Evolutionary conservation across 2,113 vertebrate genomes (phyloP).

Genomic region (Xyrauchen texanus): DNA sequence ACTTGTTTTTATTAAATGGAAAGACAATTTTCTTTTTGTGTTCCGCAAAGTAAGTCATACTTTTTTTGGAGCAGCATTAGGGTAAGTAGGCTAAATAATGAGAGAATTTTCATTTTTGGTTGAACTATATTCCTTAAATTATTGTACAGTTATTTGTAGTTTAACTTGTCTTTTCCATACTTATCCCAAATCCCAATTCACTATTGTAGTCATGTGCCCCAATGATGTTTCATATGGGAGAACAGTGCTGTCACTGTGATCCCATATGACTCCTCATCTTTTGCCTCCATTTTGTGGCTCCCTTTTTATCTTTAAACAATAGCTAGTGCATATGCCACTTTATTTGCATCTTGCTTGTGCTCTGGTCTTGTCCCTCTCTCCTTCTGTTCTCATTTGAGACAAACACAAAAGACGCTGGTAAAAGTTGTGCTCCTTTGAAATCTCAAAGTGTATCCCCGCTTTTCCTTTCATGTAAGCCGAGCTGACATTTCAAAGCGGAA

Average conservation of each 20-base stretch:
- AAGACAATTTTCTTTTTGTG: too few species aligned
- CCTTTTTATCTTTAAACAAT: constrained; percentile 69
- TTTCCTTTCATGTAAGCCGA: constrained; percentile 34
- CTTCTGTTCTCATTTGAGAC: constrained; percentile 42
- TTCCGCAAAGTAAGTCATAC: too few species aligned
- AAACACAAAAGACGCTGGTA: constrained; percentile 43
- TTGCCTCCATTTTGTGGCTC: constrained; percentile 43
- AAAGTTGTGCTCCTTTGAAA: constrained; percentile 33
- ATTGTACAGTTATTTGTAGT: constrained; percentile 58
- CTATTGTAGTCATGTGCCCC: constrained; percentile 48
- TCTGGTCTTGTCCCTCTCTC: constrained; percentile 53
- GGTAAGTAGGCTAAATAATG: too few species aligned
- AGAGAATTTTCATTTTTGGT: too few species aligned
- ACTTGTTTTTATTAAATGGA: too few species aligned
- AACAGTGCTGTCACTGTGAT: constrained; percentile 58
- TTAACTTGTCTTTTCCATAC: background rate
- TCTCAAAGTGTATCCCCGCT: constrained; percentile 1
- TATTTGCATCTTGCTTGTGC: constrained; percentile 69
- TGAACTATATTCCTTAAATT: background rate
- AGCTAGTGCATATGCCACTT: constrained; percentile 52
- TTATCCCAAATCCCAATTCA: constrained; percentile 19
- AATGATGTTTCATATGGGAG: constrained; percentile 65
- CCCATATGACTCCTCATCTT: constrained; percentile 59
- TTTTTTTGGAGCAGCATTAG: too few species aligned
- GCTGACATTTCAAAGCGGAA: constrained; percentile 33